A percentile compares a stretch with the other conserved stretches of the same genome.
These are phyloP conservation scores for Selenia dentaria DNA, from an alignment of 2,888 invertebrate genomes.

Conservation along the genomic window DNA sequence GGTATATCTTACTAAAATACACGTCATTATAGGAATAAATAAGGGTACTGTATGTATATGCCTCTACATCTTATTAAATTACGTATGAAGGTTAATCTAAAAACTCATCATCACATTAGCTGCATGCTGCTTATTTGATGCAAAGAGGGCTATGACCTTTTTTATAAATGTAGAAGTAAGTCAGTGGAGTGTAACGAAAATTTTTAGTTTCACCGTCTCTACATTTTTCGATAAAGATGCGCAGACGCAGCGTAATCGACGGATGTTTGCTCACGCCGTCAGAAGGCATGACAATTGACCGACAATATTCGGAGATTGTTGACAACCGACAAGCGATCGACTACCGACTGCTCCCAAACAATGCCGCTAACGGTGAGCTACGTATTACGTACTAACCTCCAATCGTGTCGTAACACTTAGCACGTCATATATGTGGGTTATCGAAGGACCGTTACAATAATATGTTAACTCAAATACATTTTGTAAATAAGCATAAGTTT, in stretches of 20 bases:
- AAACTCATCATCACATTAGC: too few relatives aligned
- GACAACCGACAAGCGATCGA: constrained; percentile 3
- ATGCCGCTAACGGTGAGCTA: constrained; percentile 23
- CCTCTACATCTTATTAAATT: too few relatives aligned
- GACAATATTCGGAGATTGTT: constrained; percentile 18
- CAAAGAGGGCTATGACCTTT: too few relatives aligned
- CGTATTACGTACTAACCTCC: constrained; percentile 13
- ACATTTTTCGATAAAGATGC: constrained; percentile 3
- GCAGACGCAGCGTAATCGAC: constrained; percentile 17
- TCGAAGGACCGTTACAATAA: constrained; percentile 25
- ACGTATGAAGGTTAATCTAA: too few relatives aligned
- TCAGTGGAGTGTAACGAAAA: too few relatives aligned
- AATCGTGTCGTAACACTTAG: constrained; percentile 24
- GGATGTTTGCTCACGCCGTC: constrained; percentile 36
- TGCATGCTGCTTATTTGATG: too few relatives aligned
- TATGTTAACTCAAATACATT: constrained; percentile 9
- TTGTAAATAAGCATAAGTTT: too few relatives aligned
- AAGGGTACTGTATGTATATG: too few relatives aligned
- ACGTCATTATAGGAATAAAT: too few relatives aligned
- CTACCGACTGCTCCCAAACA: constrained; percentile 1
- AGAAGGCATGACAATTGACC: constrained; percentile 16
- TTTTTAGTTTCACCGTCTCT: background rate
- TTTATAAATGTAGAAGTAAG: too few relatives aligned
- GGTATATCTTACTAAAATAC: too few relatives aligned
- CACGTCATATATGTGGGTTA: constrained; percentile 30